Base-by-base conservation (phyloP, 2,888 invertebrate species). In the Empis livida region DNA sequence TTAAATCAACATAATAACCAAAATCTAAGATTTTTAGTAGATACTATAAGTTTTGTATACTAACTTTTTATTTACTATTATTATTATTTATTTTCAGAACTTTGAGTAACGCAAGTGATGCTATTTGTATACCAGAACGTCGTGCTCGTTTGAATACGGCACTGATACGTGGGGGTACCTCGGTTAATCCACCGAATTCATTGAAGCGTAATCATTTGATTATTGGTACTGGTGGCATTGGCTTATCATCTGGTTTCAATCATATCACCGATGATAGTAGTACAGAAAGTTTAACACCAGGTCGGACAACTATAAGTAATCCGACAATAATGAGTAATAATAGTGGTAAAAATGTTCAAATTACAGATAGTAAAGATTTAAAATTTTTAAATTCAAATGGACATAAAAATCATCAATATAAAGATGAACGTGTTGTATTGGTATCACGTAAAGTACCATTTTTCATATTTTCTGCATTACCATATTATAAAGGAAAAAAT, bases 381-480 rank as follows among this genome's bases (percentile, higher is more conserved):
- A 76, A 79, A 54, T 58, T 81, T 51, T 64, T 82, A 49, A 56
- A 51, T 39, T 50, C 55, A 49, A 73, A 75, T 52, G 74, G 78
- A 14, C 71, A 73, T 23, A 80, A 77, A 67, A 77, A 77, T 52
- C 80, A 81, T 52, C 78, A 77, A 56, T 84, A 84, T 59, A 79
- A 76, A 61, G 84, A 88, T 66, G 88, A 89, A 62, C 77, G 93
- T 59, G 74, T 93, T 53, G 82, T 89, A 48, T 75, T 94, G 68
- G 81, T 88, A 37, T 82, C 89, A 44, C 73, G 79, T 8, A 82
- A 82, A 58, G 80, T 82, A 48, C 93, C 94, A 32, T 84, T 92
- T 71, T 76, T 85, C 56, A 75, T 94, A 51, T 93, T 86, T 66
- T 93, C 93, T 37, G 80, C 87, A 47, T 78, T 94, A 62, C 90